These are phyloP conservation scores for Ifrita kowaldi DNA, from an alignment of 2,113 vertebrate species.

Conservation along the genomic window DNA sequence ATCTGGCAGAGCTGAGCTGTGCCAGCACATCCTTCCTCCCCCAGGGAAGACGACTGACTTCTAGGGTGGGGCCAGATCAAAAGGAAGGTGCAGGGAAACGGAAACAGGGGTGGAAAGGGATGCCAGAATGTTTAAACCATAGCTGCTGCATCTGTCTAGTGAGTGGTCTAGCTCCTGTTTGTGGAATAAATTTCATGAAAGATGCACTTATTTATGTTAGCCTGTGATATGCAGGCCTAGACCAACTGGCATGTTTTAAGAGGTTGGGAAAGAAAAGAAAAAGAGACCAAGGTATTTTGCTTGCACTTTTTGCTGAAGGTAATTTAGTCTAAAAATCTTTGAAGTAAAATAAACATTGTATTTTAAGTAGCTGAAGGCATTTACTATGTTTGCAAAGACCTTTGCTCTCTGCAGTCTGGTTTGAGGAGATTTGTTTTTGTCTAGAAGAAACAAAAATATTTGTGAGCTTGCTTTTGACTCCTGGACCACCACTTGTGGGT, in stretches of 20 bases:
- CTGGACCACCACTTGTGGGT: not conserved
- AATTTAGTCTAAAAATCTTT: conserved; percentile 40
- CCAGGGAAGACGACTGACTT: not conserved
- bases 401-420: conserved; percentile 20
- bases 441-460: conserved; percentile 24
- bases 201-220: conserved; percentile 46
- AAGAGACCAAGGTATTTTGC: not conserved
- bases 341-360: conserved; percentile 57
- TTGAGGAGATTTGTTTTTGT: conserved; percentile 1
- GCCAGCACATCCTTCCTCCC: not conserved
- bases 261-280: not conserved
- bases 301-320: conserved; percentile 1
- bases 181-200: conserved; percentile 49
- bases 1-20: not conserved
- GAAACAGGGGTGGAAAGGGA: not conserved
- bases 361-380: conserved; percentile 42
- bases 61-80: conserved; percentile 13
- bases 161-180: conserved; percentile 24
- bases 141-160: conserved; percentile 10
- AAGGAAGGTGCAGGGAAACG: not conserved
- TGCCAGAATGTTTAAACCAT: conserved; percentile 18
- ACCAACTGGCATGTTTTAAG: not conserved
- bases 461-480: not conserved
- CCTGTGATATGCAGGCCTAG: conserved; percentile 12
- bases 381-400: conserved; percentile 21